Percentiles rank a stretch among this genome's conserved stretches.
Conservation (phyloP, 2,113 vertebrate genomes). For the Zootoca vivipara region DNA sequence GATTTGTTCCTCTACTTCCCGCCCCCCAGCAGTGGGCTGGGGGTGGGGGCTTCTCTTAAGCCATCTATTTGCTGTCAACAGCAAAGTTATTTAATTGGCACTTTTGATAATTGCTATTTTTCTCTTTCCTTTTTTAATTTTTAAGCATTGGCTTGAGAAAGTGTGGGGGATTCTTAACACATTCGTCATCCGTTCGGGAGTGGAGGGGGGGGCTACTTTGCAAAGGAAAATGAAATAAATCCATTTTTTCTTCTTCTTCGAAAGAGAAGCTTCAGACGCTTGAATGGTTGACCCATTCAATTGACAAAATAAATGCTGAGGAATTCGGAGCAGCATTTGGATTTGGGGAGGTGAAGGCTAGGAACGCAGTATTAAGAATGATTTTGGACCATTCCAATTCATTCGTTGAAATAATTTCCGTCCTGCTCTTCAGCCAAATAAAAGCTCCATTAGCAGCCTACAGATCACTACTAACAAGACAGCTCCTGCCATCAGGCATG, state of each 20-base stretch:
- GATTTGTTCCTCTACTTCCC: constrained; percentile 10
- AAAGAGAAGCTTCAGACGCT: neutral
- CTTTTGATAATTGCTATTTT: constrained; percentile 53
- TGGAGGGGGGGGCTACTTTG: neutral
- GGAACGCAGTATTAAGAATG: too few relatives aligned
- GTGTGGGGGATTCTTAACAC: neutral
- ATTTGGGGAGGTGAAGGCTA: neutral
- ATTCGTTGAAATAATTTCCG: too few relatives aligned
- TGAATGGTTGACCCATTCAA: neutral
- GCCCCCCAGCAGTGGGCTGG: neutral
- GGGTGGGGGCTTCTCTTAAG: constrained; percentile 15
- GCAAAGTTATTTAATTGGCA: constrained; percentile 53
- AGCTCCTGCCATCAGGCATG: too few relatives aligned
- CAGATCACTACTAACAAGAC: too few relatives aligned
- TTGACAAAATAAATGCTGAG: constrained; percentile 15
- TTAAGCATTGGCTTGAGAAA: too few relatives aligned
- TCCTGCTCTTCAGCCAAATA: too few relatives aligned
- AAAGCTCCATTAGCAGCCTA: too few relatives aligned
- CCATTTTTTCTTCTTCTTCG: neutral
- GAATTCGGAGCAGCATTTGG: neutral
- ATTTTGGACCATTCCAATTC: too few relatives aligned
- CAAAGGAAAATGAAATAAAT: constrained; percentile 41
- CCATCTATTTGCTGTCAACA: constrained; percentile 54
- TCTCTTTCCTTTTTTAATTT: neutral
- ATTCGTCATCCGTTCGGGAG: constrained; percentile 51